Evolutionary conservation across 2,797 vertebrate species (phyloP).

Genomic region (Rallus crepitans): DNA sequence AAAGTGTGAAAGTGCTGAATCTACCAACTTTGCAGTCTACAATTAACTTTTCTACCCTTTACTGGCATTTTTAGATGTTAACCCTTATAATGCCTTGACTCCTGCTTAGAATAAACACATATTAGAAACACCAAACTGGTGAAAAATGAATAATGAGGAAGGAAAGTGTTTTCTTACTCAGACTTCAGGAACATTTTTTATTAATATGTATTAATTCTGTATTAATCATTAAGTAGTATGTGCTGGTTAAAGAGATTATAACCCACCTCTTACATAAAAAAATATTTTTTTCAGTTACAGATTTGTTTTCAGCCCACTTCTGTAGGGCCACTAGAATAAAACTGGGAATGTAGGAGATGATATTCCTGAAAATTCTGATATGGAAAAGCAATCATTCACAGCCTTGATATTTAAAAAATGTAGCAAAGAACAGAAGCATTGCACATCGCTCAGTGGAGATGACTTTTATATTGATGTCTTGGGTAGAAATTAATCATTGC

Average conservation of each 20-base stretch:
- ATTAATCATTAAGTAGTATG: background rate
- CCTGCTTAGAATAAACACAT: background rate
- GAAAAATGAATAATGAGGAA: background rate
- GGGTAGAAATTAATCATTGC: constrained; percentile 52
- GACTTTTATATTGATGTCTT: background rate
- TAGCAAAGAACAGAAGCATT: background rate
- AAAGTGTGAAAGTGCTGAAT: background rate
- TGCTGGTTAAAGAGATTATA: background rate
- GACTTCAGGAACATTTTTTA: background rate
- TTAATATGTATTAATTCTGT: background rate
- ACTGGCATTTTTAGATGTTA: background rate
- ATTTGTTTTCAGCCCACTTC: background rate
- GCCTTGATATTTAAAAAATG: background rate
- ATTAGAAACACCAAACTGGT: background rate
- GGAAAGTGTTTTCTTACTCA: background rate
- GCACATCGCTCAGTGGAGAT: background rate
- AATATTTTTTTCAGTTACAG: background rate
- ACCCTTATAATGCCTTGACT: background rate
- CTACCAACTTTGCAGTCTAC: background rate
- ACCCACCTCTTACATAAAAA: background rate
- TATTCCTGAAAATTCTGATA: background rate
- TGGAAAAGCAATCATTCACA: background rate
- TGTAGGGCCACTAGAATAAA: background rate
- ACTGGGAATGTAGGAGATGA: background rate
- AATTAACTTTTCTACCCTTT: background rate